Percentiles rank a stretch among this genome's conserved stretches.
Conservation (phyloP, 2,888 invertebrate species). For the Luperina nickerlii region DNA sequence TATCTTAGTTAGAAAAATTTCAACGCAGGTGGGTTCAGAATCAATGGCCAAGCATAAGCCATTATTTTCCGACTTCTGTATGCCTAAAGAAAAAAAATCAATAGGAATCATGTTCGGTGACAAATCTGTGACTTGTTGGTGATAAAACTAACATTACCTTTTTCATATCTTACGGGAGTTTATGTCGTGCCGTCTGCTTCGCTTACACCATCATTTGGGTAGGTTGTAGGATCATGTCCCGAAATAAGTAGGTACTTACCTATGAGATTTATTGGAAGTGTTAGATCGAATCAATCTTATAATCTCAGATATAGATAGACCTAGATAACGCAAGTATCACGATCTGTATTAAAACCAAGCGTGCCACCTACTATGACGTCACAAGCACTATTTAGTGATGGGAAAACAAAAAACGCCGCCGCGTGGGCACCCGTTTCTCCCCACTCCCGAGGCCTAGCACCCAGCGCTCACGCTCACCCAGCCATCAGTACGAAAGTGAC, state of each 20-base stretch:
- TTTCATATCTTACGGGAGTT: constrained; percentile 49
- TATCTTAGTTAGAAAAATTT: no score
- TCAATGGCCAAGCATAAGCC: no score
- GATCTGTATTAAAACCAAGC: no score
- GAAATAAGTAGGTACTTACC: neutral
- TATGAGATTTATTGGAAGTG: neutral
- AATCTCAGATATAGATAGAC: neutral
- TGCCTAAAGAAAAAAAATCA: neutral
- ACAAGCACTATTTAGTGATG: no score
- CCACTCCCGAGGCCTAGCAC: no score
- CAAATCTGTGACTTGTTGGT: constrained; percentile 34
- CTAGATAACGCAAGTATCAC: no score
- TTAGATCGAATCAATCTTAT: neutral
- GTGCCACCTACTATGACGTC: no score
- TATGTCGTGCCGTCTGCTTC: constrained; percentile 16
- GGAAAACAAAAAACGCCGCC: no score
- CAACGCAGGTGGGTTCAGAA: no score
- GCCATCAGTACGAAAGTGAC: no score
- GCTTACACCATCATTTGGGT: constrained; percentile 12
- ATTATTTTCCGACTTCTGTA: neutral
- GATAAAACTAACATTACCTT: constrained; percentile 61
- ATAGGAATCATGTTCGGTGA: neutral
- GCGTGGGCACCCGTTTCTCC: no score
- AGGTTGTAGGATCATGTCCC: constrained; percentile 10
- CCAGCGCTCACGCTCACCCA: no score